A percentile compares a stretch with the other conserved stretches of the same genome.
Evolutionary conservation across 2,113 vertebrate genomes (phyloP).

Genomic region (Pheucticus melanocephalus): DNA sequence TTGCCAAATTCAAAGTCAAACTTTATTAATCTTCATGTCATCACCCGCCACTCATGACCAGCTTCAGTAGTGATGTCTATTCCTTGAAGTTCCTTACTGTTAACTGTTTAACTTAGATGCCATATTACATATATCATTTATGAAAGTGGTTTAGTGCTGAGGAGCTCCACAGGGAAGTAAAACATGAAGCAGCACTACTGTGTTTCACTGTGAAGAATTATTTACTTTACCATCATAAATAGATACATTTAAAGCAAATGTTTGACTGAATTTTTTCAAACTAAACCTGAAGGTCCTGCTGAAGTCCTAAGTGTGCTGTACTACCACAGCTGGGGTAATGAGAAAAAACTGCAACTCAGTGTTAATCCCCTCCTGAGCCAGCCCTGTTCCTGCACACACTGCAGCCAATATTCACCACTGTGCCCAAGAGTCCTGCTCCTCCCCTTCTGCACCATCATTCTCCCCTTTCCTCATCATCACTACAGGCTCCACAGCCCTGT

Average conservation of each 20-base stretch:
- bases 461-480: not conserved
- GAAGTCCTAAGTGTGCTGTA: not conserved
- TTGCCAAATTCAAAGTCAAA: conserved; percentile 45
- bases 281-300: not conserved
- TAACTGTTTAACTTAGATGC: not conserved
- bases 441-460: too few relatives aligned
- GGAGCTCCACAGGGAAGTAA: not conserved
- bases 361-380: not conserved
- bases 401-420: not conserved
- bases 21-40: conserved; percentile 71
- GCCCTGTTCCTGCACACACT: not conserved
- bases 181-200: not conserved
- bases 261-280: not conserved
- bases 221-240: not conserved
- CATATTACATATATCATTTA: not conserved
- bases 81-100: conserved; percentile 36
- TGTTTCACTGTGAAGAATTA: not conserved
- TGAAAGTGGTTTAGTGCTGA: not conserved
- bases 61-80: conserved; percentile 41
- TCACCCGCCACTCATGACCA: conserved; percentile 54
- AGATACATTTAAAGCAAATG: not conserved
- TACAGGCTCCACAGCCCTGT: not conserved
- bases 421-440: not conserved
- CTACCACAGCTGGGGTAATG: not conserved
- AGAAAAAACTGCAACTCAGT: not conserved